These are phyloP conservation scores for Montipora efflorescens DNA, from an alignment of 64 coral and sea anemone genomes.

Conservation along the genomic window DNA sequence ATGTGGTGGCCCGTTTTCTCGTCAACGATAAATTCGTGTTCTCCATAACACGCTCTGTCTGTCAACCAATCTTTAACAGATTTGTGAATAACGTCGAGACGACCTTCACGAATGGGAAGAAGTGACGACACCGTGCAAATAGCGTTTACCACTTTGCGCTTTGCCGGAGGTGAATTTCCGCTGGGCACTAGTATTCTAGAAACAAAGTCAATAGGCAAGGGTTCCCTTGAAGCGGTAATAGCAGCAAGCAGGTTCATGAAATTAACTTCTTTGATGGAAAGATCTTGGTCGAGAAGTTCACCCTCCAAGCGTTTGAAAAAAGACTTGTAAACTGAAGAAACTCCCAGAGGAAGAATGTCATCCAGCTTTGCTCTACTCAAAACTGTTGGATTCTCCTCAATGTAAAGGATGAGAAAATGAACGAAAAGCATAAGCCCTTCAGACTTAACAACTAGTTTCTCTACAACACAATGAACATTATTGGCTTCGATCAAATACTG, in stretches of 20 bases:
- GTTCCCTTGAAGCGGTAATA: slow-evolving; percentile 15
- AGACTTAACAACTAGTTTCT: not conserved
- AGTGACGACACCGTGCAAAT: not conserved
- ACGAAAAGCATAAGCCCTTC: slow-evolving; percentile 57
- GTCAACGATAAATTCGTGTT: slow-evolving; percentile 31
- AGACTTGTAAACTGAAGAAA: slow-evolving; percentile 40
- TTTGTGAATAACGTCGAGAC: slow-evolving; percentile 50
- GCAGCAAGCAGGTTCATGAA: slow-evolving; percentile 26
- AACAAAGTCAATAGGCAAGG: slow-evolving; percentile 44
- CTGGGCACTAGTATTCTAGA: slow-evolving; percentile 1
- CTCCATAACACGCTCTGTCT: not conserved
- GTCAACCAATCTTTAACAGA: slow-evolving; percentile 55
- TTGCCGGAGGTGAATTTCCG: not conserved
- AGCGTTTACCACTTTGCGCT: not conserved
- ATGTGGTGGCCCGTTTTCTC: slow-evolving; percentile 43
- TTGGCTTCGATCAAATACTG: not conserved
- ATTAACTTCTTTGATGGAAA: slow-evolving; percentile 23
- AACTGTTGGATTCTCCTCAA: not conserved
- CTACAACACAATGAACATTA: not conserved
- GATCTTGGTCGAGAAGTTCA: not conserved
- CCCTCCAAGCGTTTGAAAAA: slow-evolving; percentile 33
- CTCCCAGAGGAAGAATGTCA: not conserved
- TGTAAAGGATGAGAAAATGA: slow-evolving; percentile 32
- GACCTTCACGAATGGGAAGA: slow-evolving; percentile 21
- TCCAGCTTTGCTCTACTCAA: not conserved